These are phyloP conservation scores for Microcebus ravelobensis DNA, from an alignment of 2,113 vertebrate species.

Conservation along the genomic window DNA sequence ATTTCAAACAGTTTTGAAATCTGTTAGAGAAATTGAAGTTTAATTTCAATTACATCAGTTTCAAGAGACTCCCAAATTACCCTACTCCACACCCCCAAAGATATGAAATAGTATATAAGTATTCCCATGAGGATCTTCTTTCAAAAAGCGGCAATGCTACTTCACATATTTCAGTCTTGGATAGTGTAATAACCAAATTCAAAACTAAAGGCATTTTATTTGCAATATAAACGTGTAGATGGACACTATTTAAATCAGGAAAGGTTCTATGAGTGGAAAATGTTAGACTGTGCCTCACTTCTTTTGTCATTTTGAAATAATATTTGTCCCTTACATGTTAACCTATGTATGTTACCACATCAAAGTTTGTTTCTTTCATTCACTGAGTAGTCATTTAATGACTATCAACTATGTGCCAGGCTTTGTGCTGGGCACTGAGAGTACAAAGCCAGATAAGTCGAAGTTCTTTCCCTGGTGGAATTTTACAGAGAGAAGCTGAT, in stretches of 20 bases:
- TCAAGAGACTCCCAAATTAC: not conserved
- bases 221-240: not conserved
- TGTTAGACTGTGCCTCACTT: not conserved
- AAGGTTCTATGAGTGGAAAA: slow-evolving; percentile 24
- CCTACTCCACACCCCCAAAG: not conserved
- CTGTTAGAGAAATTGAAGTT: slow-evolving; percentile 21
- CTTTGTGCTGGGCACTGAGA: not conserved
- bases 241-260: not conserved
- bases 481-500: not conserved
- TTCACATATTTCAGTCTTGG: not conserved
- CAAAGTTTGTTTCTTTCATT: not conserved
- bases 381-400: not conserved
- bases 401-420: not conserved
- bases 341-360: not conserved
- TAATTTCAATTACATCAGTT: slow-evolving; percentile 42
- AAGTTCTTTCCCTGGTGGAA: not conserved
- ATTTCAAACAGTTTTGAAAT: slow-evolving; percentile 51
- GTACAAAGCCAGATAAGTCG: not conserved
- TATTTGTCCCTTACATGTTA: not conserved
- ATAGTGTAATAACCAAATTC: not conserved
- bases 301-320: not conserved
- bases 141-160: not conserved
- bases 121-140: not conserved
- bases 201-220: not conserved
- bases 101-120: not conserved